These are phyloP conservation scores for Spheniscus mendiculus DNA, from an alignment of 2,113 vertebrate species.

Conservation along the genomic window DNA sequence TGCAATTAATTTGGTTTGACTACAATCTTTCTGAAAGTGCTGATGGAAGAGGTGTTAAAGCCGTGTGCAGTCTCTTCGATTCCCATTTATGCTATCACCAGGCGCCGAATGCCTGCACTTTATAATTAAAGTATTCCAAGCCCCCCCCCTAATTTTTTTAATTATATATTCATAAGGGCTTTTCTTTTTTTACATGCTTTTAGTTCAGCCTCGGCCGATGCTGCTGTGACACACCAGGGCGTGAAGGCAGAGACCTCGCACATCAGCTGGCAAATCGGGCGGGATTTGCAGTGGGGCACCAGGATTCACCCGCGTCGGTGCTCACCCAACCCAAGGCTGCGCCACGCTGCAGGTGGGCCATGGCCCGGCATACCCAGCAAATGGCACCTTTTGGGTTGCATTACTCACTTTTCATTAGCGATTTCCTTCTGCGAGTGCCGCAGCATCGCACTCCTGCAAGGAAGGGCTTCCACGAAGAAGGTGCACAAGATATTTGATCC, in stretches of 20 bases:
- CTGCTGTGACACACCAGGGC: background rate
- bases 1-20: background rate
- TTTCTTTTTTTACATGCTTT: background rate
- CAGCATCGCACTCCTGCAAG: fast-evolving
- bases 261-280: fast-evolving
- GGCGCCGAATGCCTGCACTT: fast-evolving
- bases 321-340: background rate
- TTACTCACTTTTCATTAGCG: fast-evolving
- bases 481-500: fast-evolving
- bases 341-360: background rate
- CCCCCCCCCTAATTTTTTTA: fast-evolving
- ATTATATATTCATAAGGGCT: background rate
- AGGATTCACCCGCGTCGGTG: fast-evolving
- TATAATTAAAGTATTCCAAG: background rate
- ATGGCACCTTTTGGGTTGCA: fast-evolving
- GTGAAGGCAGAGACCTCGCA: background rate
- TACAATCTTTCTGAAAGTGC: background rate
- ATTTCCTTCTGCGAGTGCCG: fast-evolving
- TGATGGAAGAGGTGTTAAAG: background rate
- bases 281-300: background rate
- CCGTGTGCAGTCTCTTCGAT: fast-evolving
- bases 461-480: background rate
- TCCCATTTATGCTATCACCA: background rate
- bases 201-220: background rate
- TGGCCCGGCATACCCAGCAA: background rate